Base-by-base conservation (phyloP, 2,888 invertebrate species). In the Ditylenchus weischeri region DNA sequence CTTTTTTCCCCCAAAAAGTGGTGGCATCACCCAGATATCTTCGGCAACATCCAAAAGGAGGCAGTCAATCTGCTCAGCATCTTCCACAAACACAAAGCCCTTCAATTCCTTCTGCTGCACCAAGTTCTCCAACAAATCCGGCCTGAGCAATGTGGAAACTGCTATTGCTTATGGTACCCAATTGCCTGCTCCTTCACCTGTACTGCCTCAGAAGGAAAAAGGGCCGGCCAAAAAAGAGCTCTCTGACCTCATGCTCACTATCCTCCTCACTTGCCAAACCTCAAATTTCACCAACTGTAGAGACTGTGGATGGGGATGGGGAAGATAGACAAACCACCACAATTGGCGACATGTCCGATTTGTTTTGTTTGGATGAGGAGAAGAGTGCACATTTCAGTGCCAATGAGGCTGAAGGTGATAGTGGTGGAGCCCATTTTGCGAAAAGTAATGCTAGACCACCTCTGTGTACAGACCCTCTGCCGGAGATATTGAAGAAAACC, bases 391-490 rank as follows among this genome's bases (percentile, higher is more conserved):
- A 43, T 43, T 43, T 15, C 2, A 43, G 43, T 43, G 43, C 43
- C 8, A 43, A 15, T 43, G 43, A 43, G 15, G 43, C 13, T 43
- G 43, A 2, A 43, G 3, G 43, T 15, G 8, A 2, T 43, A 43
- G 13, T 43, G 11, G 13, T 43, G 43, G 43, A 10, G 15, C 43
- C 43, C 11, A 10, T 43, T 43, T 43, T 43, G 43, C 15, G 2
- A 43, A 43, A 8, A 13, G 13, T 15, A 43, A 43, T 43, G 43
- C 15, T 13, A 43, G 43, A 43, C 43, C 43, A 10, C 10, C 54
- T 23, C 7, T 54, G 54, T 23, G 13, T 29, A 54, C 54, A n/a
- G 75, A 75, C 57, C 71, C 73, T 21, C 62, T 79, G 66, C 77
- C 77, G 13, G 69, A 59, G n/a, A 60, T 63, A 35, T 47, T 70